Evolutionary conservation across 2,113 vertebrate genomes (phyloP).

Genomic region (Verasper variegatus): DNA sequence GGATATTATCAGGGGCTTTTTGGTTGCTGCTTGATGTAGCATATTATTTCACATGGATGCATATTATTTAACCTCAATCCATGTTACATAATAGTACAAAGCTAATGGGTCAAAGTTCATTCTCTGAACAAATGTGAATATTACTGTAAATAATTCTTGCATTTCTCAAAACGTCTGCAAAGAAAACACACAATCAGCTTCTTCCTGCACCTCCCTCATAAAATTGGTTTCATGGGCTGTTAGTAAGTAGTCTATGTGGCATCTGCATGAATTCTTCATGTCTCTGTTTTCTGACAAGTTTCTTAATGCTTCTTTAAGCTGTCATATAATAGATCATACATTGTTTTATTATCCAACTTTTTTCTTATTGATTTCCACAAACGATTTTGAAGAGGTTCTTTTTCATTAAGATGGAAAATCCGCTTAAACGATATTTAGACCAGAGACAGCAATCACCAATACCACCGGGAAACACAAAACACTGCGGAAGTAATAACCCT

Average conservation of each 20-base stretch:
- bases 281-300: not conserved
- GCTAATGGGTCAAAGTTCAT: too few species aligned
- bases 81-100: too few species aligned
- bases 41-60: too few species aligned
- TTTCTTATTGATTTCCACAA: not conserved
- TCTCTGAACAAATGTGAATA: not conserved
- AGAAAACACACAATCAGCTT: not conserved
- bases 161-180: not conserved
- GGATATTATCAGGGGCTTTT: too few species aligned
- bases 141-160: not conserved
- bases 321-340: not conserved
- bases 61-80: too few species aligned
- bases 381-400: not conserved
- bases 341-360: not conserved
- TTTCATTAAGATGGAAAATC: too few species aligned
- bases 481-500: too few species aligned
- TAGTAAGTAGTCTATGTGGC: not conserved
- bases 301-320: not conserved
- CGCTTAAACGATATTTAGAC: too few species aligned
- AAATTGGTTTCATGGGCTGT: not conserved
- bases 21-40: too few species aligned
- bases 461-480: too few species aligned
- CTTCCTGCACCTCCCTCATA: not conserved
- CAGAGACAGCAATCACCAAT: too few species aligned
- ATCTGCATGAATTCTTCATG: not conserved